These are phyloP conservation scores for Chaetogeoica ovagalla DNA, from an alignment of 2,888 invertebrate genomes.

Conservation along the genomic window DNA sequence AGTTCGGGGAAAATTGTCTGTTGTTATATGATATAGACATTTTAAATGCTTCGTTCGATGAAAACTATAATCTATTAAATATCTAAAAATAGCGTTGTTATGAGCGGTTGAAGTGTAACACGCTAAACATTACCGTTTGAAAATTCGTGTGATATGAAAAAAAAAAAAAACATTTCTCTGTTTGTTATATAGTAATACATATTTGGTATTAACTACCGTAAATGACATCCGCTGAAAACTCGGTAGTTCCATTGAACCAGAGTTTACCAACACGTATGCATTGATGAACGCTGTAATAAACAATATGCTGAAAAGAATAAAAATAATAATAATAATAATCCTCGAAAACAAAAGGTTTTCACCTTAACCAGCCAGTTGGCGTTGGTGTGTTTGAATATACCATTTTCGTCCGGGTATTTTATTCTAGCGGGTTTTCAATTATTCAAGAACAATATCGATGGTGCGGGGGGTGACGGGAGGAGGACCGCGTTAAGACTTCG, in stretches of 20 bases:
- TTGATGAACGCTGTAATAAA: not conserved
- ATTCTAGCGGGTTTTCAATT: constrained; percentile 11
- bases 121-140: too few species aligned
- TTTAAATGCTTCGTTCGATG: too few species aligned
- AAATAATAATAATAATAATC: not conserved
- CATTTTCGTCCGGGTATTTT: not conserved
- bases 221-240: not conserved
- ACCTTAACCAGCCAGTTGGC: not conserved
- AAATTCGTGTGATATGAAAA: not conserved
- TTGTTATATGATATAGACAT: too few species aligned
- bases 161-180: not conserved
- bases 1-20: too few species aligned
- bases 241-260: not conserved
- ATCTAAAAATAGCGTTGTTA: too few species aligned
- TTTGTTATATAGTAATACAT: not conserved
- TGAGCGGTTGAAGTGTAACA: too few species aligned
- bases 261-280: not conserved
- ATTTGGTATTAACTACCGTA: not conserved
- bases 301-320: constrained; percentile 1
- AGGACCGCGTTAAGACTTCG: constrained; percentile 9
- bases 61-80: too few species aligned
- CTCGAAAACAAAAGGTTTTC: not conserved
- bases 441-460: constrained; percentile 30
- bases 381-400: constrained; percentile 13
- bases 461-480: too few species aligned